These are phyloP conservation scores for Epicampocera succincta DNA, from an alignment of 2,888 invertebrate genomes.

Conservation along the genomic window DNA sequence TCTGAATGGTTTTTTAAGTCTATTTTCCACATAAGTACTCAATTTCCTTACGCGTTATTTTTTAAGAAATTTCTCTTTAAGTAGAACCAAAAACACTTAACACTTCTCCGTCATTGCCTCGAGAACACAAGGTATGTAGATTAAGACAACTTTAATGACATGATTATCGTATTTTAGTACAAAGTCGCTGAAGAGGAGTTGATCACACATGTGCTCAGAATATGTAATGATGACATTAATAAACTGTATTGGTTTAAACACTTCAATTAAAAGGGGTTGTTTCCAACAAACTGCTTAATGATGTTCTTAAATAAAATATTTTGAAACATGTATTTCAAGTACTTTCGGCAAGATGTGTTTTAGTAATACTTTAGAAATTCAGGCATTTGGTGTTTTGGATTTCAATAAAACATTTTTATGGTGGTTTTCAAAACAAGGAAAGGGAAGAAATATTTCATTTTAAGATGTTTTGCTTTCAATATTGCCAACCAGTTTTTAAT, in stretches of 20 bases:
- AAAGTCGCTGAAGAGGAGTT: conserved; percentile 42
- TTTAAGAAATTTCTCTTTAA: conserved; percentile 30
- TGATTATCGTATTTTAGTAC: conserved; percentile 43
- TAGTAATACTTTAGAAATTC: background rate
- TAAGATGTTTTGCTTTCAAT: too few relatives aligned
- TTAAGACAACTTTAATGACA: conserved; percentile 56
- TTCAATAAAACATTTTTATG: background rate
- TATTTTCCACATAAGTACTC: too few relatives aligned
- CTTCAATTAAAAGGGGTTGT: conserved; percentile 27
- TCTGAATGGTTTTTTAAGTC: too few relatives aligned
- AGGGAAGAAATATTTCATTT: background rate
- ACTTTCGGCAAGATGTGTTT: conserved; percentile 32
- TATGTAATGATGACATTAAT: conserved; percentile 58
- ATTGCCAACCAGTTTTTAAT: too few relatives aligned
- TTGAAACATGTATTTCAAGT: conserved; percentile 26
- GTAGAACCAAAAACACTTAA: conserved; percentile 70
- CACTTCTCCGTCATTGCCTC: conserved; percentile 69
- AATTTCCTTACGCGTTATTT: too few relatives aligned
- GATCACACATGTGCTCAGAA: conserved; percentile 60
- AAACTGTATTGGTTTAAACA: conserved; percentile 17
- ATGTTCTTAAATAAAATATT: conserved; percentile 32
- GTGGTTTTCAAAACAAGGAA: background rate
- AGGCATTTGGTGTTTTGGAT: background rate
- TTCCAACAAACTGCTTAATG: conserved; percentile 37
- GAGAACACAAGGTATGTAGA: conserved; percentile 27